Percentiles rank a stretch among this genome's conserved stretches.
These are phyloP conservation scores for Platalea minor DNA, from an alignment of 2,797 vertebrate genomes.

Conservation along the genomic window DNA sequence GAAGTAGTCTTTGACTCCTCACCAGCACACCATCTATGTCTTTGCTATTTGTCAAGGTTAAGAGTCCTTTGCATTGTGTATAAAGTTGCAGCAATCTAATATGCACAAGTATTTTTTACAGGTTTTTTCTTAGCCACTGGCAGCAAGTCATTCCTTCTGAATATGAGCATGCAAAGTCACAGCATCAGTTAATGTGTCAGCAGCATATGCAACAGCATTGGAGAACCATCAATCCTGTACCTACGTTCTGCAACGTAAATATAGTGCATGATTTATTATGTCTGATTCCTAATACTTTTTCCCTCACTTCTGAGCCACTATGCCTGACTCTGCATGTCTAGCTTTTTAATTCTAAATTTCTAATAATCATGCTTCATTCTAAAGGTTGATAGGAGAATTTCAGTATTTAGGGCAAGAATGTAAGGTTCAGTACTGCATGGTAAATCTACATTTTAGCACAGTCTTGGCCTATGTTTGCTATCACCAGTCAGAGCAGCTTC, in stretches of 20 bases:
- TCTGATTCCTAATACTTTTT: not conserved
- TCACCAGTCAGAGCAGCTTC: not conserved
- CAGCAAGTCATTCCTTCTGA: conserved; percentile 1
- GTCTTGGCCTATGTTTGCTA: not conserved
- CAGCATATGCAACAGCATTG: not conserved
- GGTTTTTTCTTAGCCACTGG: not conserved
- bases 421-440: not conserved
- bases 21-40: not conserved
- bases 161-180: conserved; percentile 17
- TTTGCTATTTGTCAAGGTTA: conserved; percentile 11
- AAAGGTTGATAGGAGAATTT: not conserved
- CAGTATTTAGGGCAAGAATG: not conserved
- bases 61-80: not conserved
- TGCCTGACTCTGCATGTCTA: conserved; percentile 1
- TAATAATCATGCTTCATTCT: not conserved
- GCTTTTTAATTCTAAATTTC: conserved; percentile 30
- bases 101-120: not conserved
- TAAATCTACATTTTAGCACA: not conserved
- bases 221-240: conserved; percentile 23
- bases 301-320: not conserved
- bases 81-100: not conserved
- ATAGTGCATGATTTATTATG: conserved; percentile 48
- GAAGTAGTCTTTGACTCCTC: not conserved
- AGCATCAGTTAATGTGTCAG: conserved; percentile 35
- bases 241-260: conserved; percentile 40